A percentile compares a stretch with the other conserved stretches of the same genome.
These are phyloP conservation scores for human (Homo sapiens) DNA, from an alignment of 2,113 vertebrate genomes.

Conservation along the genomic window DNA sequence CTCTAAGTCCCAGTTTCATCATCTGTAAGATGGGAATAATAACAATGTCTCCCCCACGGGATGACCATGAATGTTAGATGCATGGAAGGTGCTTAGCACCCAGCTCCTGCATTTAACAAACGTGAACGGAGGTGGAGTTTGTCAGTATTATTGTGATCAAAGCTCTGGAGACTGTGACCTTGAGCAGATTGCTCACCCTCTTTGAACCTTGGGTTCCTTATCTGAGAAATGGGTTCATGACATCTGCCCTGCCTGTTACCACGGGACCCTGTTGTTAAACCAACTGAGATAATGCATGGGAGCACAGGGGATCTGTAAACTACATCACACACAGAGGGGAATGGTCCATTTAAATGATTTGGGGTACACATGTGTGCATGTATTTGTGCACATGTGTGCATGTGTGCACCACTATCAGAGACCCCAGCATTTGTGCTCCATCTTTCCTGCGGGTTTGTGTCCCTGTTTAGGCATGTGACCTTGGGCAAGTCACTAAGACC, in stretches of 20 bases:
- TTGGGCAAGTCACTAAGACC: background rate
- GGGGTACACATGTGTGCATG: background rate
- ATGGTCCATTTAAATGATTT: background rate
- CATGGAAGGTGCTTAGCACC: background rate
- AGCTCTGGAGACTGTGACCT: background rate
- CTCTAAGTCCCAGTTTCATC: background rate
- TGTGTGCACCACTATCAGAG: background rate
- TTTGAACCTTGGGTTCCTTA: background rate
- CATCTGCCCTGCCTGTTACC: background rate
- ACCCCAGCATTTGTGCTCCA: background rate
- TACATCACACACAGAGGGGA: background rate
- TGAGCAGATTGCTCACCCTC: background rate
- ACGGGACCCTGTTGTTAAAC: background rate
- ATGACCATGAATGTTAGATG: background rate
- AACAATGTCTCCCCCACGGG: background rate
- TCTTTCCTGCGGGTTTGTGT: background rate
- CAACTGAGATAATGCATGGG: background rate
- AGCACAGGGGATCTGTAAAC: background rate
- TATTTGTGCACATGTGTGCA: background rate
- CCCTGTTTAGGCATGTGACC: background rate
- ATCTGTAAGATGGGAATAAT: background rate
- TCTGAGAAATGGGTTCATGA: conserved; percentile 9
- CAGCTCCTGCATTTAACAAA: background rate
- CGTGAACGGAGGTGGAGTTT: background rate
- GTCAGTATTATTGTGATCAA: background rate